Conservation (phyloP, 2,113 vertebrate genomes). For the Phalacrocorax carbo region DNA sequence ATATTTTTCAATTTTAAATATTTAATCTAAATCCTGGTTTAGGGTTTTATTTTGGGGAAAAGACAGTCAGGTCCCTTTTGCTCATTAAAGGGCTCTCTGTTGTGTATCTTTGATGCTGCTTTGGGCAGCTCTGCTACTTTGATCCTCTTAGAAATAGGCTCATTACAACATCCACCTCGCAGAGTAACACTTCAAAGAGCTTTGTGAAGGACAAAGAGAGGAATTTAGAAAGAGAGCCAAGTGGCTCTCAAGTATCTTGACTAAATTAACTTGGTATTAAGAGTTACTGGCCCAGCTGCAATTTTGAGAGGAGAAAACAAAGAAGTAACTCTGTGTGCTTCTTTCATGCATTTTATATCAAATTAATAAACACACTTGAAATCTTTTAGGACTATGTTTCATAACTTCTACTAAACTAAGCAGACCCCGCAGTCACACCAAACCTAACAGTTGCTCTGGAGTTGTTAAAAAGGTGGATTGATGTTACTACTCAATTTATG, state of each 20-base stretch:
- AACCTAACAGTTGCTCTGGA: not conserved
- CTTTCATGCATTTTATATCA: constrained; percentile 20
- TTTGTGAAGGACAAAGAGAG: constrained; percentile 51
- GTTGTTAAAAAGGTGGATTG: not conserved
- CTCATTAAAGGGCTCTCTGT: constrained; percentile 57
- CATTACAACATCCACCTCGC: constrained; percentile 58
- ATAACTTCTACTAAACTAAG: not conserved
- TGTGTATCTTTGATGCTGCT: constrained; percentile 60
- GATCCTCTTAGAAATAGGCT: constrained; percentile 58
- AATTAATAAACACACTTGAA: constrained; percentile 4
- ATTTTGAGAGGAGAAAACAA: constrained; percentile 34
- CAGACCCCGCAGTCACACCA: not conserved
- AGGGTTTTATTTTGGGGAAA: constrained; percentile 27
- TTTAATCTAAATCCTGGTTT: constrained; percentile 54
- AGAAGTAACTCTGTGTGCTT: not conserved
- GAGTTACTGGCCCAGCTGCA: constrained; percentile 50
- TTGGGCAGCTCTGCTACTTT: constrained; percentile 66
- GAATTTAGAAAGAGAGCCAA: constrained; percentile 64
- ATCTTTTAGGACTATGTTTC: not conserved
- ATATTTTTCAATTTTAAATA: constrained; percentile 52
- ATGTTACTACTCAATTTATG: not conserved
- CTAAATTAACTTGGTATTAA: constrained; percentile 60
- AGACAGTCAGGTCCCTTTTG: not conserved
- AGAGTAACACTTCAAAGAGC: constrained; percentile 69
- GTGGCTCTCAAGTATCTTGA: constrained; percentile 55